Evolutionary conservation across 2,888 invertebrate genomes (phyloP), one percentile per base, ranked within the genome.

Genomic region (Nymphalis polychloros): DNA sequence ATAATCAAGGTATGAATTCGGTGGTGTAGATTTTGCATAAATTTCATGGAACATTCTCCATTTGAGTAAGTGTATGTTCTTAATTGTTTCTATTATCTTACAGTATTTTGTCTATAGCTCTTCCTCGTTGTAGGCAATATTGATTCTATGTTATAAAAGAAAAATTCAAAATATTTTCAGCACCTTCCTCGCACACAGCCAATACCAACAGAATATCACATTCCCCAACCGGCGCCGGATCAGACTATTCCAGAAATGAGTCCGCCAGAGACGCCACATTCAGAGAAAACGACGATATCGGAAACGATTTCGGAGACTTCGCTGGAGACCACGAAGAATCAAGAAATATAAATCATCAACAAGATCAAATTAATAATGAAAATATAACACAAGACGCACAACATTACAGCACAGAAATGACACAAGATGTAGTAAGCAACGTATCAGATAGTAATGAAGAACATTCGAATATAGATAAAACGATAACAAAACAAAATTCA

Each of bases 131-230:
- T 8, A 41, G 35, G 35, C 41, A 41, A 41, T 13, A 41, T 13
- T 41, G 13, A 13, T 41, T 41, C 13, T 4, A 41, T 13, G 4
- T 13, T 41, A 7, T 8, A 17, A 55, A 17, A 27, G 6, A 52
- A 1, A 6, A 55, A 31, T 7, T 23, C 7, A 1, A 55, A 8
- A 53, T 53, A 5, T 62, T 86, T 85, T 27, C 84, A 92, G 92
- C 92, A 92, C 92, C 84, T 82, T 71, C 92, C 92, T 72, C 92
- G 92, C 86, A 86, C 89, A 63, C 83, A 76, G 71, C 90, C 84
- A 50, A 84, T 79, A 67, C 89, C 84, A 75, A 83, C 83, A 75
- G 89, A 88, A 81, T 84, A 81, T 79, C 85, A 81, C 70, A 80
- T 84, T 59, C 84, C 86, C 73, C 85, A 74, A 60, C 90, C 88